These are phyloP conservation scores for Cataglyphis livida DNA, from an alignment of 2,888 invertebrate species.

Conservation along the genomic window DNA sequence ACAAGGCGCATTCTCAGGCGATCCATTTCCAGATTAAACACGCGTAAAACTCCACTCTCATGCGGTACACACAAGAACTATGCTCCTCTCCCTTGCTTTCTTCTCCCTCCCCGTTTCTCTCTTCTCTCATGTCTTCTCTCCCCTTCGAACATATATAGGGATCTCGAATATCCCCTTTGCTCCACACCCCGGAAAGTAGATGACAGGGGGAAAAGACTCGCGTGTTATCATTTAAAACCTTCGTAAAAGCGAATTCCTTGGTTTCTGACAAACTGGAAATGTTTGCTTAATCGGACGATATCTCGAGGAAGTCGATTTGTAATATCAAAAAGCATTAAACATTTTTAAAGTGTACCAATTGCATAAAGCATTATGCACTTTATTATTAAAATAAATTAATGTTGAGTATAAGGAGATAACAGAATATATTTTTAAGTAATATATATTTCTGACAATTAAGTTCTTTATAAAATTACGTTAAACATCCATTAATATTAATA, in stretches of 20 bases:
- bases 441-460: background rate
- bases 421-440: background rate
- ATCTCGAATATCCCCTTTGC: conserved; percentile 42
- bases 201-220: conserved; percentile 42
- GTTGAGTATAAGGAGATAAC: background rate
- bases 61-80: conserved; percentile 75
- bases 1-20: conserved; percentile 80
- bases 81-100: conserved; percentile 62
- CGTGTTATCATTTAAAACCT: conserved; percentile 64
- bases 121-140: conserved; percentile 26
- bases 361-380: background rate
- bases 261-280: conserved; percentile 35
- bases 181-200: conserved; percentile 21
- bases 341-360: conserved; percentile 20
- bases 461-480: background rate
- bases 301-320: conserved; percentile 18
- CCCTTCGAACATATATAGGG: conserved; percentile 57
- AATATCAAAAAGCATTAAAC: background rate
- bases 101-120: conserved; percentile 48
- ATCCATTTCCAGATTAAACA: conserved; percentile 85
- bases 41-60: conserved; percentile 82
- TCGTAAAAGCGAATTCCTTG: conserved; percentile 62
- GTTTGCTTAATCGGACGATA: conserved; percentile 45
- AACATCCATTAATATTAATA: background rate
- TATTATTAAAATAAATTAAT: conserved; percentile 12